A percentile compares a stretch with the other conserved stretches of the same genome.
phyloP scores from a whole-genome alignment of 2,113 vertebrate genomes.

The Dolichallabes microphthalmus region DNA sequence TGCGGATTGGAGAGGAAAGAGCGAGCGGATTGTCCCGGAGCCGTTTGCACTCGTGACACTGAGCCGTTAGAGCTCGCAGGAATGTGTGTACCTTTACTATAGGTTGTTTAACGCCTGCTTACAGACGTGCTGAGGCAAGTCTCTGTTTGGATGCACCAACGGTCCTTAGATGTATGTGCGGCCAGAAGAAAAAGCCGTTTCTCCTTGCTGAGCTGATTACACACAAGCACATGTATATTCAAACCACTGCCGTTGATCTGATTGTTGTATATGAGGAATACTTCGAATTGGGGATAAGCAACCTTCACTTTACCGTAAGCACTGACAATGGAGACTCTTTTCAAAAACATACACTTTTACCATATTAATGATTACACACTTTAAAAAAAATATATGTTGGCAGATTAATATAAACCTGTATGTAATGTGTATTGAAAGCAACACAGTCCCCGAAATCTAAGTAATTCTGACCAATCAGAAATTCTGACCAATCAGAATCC shows the following conservation, averaged over 20 bases:
- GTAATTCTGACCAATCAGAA: not conserved
- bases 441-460: not conserved
- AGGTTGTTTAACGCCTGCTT: not conserved
- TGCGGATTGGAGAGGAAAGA: conserved; percentile 49
- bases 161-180: not conserved
- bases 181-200: not conserved
- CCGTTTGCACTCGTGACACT: conserved; percentile 54
- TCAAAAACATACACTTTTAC: not conserved
- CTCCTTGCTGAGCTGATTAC: not conserved
- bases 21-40: conserved; percentile 51
- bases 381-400: no score
- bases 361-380: no score
- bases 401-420: not conserved
- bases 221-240: not conserved
- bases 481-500: not conserved
- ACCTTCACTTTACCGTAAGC: not conserved
- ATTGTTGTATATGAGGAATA: not conserved
- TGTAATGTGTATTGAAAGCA: not conserved
- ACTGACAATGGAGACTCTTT: not conserved
- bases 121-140: not conserved
- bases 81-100: conserved; percentile 12
- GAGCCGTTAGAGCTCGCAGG: conserved; percentile 46
- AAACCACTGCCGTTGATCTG: not conserved
- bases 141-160: not conserved
- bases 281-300: not conserved